phyloP scores from a whole-genome alignment of 2,888 invertebrate genomes.

The Stenotaenia linearis region DNA sequence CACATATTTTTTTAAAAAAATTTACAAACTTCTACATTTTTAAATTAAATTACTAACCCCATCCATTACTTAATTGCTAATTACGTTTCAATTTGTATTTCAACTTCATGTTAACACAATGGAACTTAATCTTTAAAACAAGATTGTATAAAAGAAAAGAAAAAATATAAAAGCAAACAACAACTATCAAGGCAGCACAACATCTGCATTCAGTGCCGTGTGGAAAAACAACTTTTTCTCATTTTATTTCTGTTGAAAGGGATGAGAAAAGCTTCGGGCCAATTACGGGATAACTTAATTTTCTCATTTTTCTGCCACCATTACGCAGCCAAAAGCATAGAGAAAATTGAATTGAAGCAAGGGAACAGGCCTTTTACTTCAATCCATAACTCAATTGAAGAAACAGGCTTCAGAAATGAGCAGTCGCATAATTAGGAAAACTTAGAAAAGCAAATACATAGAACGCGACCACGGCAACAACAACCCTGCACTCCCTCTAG shows the following conservation, averaged over 20 bases:
- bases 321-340: constrained; percentile 27
- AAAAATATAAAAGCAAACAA: not conserved
- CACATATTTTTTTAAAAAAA: too few species aligned
- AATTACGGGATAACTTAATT: constrained; percentile 31
- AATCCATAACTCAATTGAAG: constrained; percentile 28
- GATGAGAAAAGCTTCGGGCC: constrained; percentile 31
- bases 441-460: constrained; percentile 30
- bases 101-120: too few species aligned
- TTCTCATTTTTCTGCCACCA: constrained; percentile 31
- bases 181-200: not conserved
- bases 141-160: not conserved
- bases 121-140: not conserved
- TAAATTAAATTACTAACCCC: too few species aligned
- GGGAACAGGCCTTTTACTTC: constrained; percentile 24
- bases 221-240: constrained; percentile 24
- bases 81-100: too few species aligned
- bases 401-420: constrained; percentile 31
- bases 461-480: constrained; percentile 24
- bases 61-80: too few species aligned
- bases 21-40: too few species aligned
- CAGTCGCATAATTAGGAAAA: constrained; percentile 30
- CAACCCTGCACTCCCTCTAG: not conserved
- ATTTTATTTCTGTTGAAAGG: constrained; percentile 14
- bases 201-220: constrained; percentile 7
- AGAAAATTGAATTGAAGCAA: constrained; percentile 6